Percentiles rank a stretch among this genome's conserved stretches.
phyloP scores from a whole-genome alignment of 2,888 invertebrate species.

The Apamea anceps region DNA sequence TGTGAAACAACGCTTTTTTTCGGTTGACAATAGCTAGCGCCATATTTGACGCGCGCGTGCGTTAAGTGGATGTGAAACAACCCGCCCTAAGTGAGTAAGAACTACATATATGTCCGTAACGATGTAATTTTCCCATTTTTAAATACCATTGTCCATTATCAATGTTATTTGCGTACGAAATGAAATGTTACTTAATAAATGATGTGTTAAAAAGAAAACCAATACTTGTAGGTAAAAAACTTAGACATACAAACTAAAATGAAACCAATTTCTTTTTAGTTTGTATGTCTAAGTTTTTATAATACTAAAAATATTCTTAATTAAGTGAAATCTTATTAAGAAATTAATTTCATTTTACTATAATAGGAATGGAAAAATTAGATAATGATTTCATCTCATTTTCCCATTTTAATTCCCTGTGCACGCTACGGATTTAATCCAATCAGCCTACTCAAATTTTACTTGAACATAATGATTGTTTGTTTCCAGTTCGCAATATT shows the following conservation, averaged over 20 bases:
- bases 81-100: too few species aligned
- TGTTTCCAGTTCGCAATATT: slow-evolving; percentile 18
- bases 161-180: neutral
- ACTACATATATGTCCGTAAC: too few species aligned
- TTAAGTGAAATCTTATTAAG: neutral
- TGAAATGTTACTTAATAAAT: neutral
- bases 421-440: neutral
- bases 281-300: neutral
- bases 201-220: neutral
- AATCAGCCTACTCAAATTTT: neutral
- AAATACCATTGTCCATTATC: too few species aligned
- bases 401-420: neutral
- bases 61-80: too few species aligned
- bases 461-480: neutral
- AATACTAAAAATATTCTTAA: neutral
- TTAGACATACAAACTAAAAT: too few species aligned
- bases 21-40: too few species aligned
- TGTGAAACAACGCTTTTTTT: too few species aligned
- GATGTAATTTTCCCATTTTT: too few species aligned
- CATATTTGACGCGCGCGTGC: too few species aligned
- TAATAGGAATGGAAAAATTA: neutral
- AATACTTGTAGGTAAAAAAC: neutral
- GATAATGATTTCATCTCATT: neutral
- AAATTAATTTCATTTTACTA: neutral
- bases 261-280: neutral